Evolutionary conservation across 2,113 vertebrate genomes (phyloP).

Genomic region (Pedionomus torquatus): DNA sequence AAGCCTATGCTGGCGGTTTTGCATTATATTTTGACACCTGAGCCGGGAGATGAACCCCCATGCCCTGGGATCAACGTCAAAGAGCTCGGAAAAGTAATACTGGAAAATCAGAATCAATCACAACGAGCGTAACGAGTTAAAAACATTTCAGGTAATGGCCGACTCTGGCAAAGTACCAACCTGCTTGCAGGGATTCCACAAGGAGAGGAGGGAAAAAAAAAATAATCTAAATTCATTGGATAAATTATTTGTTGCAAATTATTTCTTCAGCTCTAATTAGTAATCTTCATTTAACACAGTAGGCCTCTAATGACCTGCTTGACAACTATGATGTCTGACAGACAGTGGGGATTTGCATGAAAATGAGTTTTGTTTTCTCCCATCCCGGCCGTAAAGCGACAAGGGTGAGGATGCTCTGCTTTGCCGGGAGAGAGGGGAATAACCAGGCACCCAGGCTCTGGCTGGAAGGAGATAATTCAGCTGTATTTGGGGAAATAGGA

Average conservation of each 20-base stretch:
- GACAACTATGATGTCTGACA: constrained; percentile 60
- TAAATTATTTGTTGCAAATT: constrained; percentile 68
- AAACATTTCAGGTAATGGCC: not conserved
- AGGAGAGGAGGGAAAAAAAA: not conserved
- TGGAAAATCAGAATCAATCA: not conserved
- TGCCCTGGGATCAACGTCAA: not conserved
- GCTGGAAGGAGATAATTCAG: not conserved
- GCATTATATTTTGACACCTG: not conserved
- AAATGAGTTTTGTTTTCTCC: constrained; percentile 54
- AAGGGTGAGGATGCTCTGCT: not conserved
- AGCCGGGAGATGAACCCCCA: not conserved
- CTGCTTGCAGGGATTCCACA: not conserved
- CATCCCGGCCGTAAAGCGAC: not conserved
- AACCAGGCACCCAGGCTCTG: not conserved
- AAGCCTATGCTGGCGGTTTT: not conserved
- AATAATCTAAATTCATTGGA: constrained; percentile 23
- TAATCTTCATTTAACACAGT: constrained; percentile 71
- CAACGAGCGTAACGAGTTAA: not conserved
- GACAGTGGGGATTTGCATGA: constrained; percentile 66
- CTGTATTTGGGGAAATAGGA: not conserved
- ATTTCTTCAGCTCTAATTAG: constrained; percentile 66
- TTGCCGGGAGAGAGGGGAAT: not conserved
- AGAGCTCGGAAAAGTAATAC: not conserved
- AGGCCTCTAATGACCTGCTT: constrained; percentile 69
- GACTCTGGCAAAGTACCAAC: fast-evolving